A percentile compares a stretch with the other conserved stretches of the same genome.
phyloP scores from a whole-genome alignment of 2,113 vertebrate species.

The Phylloscopus trochiloides region DNA sequence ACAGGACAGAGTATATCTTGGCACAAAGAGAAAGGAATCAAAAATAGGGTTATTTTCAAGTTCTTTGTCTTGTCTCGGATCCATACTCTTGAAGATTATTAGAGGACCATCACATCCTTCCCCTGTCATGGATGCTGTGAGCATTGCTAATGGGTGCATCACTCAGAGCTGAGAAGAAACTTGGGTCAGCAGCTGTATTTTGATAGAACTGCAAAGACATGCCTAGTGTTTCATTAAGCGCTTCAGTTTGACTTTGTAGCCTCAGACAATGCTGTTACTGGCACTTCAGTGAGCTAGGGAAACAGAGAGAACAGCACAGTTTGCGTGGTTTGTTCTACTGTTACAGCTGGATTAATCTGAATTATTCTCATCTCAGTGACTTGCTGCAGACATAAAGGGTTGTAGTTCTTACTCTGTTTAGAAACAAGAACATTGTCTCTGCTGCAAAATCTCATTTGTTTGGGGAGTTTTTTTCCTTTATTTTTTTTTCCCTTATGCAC shows the following conservation, averaged over 20 bases:
- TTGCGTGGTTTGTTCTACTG: background rate
- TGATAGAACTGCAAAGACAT: background rate
- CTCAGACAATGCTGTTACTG: background rate
- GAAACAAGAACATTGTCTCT: background rate
- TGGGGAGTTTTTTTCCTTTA: background rate
- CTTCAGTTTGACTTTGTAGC: background rate
- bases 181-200: background rate
- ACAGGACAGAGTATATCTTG: background rate
- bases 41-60: background rate
- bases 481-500: rapidly evolving
- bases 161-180: background rate
- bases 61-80: background rate
- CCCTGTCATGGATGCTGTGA: background rate
- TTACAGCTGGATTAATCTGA: conserved; percentile 6
- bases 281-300: background rate
- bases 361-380: background rate
- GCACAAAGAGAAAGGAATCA: background rate
- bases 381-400: background rate
- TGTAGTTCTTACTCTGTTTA: background rate
- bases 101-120: background rate
- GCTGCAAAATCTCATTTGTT: background rate
- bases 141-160: background rate
- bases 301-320: rapidly evolving
- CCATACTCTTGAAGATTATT: background rate
- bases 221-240: background rate